Conservation (phyloP, 2,888 invertebrate species). For the Dryocosmus kuriphilus region DNA sequence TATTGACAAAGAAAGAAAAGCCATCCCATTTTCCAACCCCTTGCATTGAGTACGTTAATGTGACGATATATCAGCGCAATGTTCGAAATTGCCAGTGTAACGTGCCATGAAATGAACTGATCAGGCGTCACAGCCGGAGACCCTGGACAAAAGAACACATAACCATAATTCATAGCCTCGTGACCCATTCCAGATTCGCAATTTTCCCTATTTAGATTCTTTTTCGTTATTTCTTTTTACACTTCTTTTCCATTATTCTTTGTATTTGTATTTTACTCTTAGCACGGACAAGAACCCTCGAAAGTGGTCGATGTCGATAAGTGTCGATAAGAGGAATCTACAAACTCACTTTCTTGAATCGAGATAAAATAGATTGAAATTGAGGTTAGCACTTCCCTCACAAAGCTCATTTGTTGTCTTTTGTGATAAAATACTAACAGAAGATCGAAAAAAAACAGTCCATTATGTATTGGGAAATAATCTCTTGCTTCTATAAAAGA, state of each 20-base stretch:
- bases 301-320: too few species aligned
- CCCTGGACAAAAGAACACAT: conserved; percentile 45
- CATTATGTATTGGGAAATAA: not conserved
- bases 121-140: conserved; percentile 53
- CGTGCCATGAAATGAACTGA: conserved; percentile 68
- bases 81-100: conserved; percentile 63
- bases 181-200: not conserved
- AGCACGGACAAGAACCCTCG: too few species aligned
- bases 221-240: not conserved
- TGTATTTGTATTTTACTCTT: too few species aligned
- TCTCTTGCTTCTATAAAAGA: not conserved
- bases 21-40: conserved; percentile 43
- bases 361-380: not conserved
- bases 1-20: conserved; percentile 35
- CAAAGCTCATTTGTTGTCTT: not conserved
- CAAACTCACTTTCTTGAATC: too few species aligned
- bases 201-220: not conserved
- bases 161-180: conserved; percentile 58
- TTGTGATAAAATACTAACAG: not conserved
- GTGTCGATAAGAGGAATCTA: too few species aligned
- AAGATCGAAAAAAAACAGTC: too few species aligned
- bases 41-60: conserved; percentile 51
- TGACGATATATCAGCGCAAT: conserved; percentile 66
- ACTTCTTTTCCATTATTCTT: not conserved
- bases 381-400: not conserved